These are phyloP conservation scores for Lophius piscatorius DNA, from an alignment of 2,113 vertebrate genomes.

Conservation along the genomic window DNA sequence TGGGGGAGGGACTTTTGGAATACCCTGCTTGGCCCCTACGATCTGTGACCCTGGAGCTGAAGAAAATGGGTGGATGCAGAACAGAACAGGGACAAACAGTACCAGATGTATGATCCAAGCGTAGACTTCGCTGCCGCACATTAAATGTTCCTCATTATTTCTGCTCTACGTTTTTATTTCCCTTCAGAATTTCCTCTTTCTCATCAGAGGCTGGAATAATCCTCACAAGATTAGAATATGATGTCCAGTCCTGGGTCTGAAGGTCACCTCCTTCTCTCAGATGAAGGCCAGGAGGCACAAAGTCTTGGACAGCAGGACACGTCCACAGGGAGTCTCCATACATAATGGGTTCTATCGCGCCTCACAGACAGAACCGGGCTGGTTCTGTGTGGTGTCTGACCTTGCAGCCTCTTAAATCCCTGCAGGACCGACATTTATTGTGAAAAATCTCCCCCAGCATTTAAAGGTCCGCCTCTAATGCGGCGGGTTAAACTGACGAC, in stretches of 20 bases:
- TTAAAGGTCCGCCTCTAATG: background rate
- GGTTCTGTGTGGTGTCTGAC: constrained; percentile 59
- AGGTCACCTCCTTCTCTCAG: constrained; percentile 48
- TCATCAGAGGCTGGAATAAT: no score
- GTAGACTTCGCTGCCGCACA: no score
- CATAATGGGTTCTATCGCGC: constrained; percentile 42
- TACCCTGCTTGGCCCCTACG: no score
- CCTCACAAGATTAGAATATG: no score
- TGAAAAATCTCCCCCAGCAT: constrained; percentile 29
- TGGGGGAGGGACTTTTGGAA: no score
- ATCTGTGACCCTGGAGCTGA: no score
- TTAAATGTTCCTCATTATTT: no score
- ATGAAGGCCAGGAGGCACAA: constrained; percentile 49
- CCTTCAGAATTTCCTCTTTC: no score
- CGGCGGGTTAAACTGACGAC: constrained; percentile 12
- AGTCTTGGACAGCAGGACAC: constrained; percentile 47
- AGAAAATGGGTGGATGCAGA: no score
- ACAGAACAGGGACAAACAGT: no score
- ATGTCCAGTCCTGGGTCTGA: constrained; percentile 26
- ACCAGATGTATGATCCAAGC: no score
- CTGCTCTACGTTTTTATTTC: no score
- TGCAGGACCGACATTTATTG: constrained; percentile 42
- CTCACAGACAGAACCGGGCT: constrained; percentile 30
- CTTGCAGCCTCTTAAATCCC: constrained; percentile 46
- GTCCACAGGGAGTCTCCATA: constrained; percentile 44